A percentile compares a stretch with the other conserved stretches of the same genome.
Evolutionary conservation across 1,140 invertebrate species (phyloP).

Genomic region (Diabrotica virgifera): DNA sequence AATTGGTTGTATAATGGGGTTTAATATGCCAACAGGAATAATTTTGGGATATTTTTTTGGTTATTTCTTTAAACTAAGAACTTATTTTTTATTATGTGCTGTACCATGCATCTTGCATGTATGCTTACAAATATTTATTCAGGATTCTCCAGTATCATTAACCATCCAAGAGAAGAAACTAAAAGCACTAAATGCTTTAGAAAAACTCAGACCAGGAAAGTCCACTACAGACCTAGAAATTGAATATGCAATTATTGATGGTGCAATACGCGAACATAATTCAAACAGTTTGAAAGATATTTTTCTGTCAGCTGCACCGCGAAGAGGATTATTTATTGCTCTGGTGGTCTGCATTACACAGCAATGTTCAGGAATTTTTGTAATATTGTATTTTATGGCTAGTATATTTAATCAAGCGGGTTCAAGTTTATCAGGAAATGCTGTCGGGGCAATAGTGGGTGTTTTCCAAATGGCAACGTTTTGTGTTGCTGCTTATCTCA

Average conservation of each 20-base stretch:
- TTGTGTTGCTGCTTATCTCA: constrained; percentile 63
- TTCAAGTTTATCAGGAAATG: constrained; percentile 51
- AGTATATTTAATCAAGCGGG: constrained; percentile 8
- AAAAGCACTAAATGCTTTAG: constrained; percentile 62
- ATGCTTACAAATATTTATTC: constrained; percentile 66
- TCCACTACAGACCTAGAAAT: constrained; percentile 53
- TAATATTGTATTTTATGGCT: constrained; percentile 4
- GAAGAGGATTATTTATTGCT: constrained; percentile 66
- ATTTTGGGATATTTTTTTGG: constrained; percentile 57
- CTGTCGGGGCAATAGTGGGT: constrained; percentile 80
- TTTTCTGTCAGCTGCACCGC: constrained; percentile 54
- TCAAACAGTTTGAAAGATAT: constrained; percentile 57
- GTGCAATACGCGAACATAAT: constrained; percentile 52
- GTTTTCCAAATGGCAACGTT: constrained; percentile 66
- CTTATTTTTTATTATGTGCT: constrained; percentile 62
- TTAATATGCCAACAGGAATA: constrained; percentile 41
- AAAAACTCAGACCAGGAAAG: constrained; percentile 62
- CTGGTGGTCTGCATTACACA: constrained; percentile 70
- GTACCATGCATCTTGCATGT: constrained; percentile 62
- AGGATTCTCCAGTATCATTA: constrained; percentile 77
- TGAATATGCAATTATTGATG: constrained; percentile 57
- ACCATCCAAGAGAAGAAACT: constrained; percentile 56
- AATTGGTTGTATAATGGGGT: constrained; percentile 61
- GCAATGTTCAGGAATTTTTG: constrained; percentile 70
- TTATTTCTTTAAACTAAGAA: constrained; percentile 57